Evolutionary conservation across 2,113 vertebrate species (phyloP).

Genomic region (Glareola pratincola): DNA sequence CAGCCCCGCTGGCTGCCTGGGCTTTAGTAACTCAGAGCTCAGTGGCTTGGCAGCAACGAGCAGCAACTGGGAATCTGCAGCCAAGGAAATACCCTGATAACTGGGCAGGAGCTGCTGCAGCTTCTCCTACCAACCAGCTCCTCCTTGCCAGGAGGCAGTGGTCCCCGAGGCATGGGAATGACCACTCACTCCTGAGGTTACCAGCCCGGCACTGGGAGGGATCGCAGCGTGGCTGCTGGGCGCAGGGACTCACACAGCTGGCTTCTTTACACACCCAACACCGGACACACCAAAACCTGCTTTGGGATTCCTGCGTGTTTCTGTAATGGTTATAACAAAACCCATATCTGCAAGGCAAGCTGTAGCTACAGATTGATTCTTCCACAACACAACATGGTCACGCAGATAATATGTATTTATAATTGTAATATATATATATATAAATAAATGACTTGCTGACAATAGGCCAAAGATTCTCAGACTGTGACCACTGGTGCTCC

Average conservation of each 20-base stretch:
- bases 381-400: not conserved
- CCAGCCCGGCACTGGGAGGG: not conserved
- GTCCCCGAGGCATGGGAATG: not conserved
- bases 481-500: not conserved
- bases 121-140: not conserved
- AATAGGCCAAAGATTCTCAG: not conserved
- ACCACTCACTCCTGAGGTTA: not conserved
- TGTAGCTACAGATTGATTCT: not conserved
- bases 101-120: not conserved
- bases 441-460: not conserved
- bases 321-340: not conserved
- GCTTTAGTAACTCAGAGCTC: not conserved
- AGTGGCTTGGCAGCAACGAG: not conserved
- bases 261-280: not conserved
- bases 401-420: not conserved
- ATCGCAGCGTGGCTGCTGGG: accelerated
- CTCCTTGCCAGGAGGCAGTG: not conserved
- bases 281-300: not conserved
- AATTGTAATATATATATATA: too few species aligned
- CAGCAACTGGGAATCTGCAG: accelerated
- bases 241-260: not conserved
- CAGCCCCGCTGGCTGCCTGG: accelerated
- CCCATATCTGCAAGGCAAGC: not conserved
- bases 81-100: not conserved
- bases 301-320: not conserved